Conservation (phyloP, 2,113 vertebrate species). For the Myotis davidii region DNA sequence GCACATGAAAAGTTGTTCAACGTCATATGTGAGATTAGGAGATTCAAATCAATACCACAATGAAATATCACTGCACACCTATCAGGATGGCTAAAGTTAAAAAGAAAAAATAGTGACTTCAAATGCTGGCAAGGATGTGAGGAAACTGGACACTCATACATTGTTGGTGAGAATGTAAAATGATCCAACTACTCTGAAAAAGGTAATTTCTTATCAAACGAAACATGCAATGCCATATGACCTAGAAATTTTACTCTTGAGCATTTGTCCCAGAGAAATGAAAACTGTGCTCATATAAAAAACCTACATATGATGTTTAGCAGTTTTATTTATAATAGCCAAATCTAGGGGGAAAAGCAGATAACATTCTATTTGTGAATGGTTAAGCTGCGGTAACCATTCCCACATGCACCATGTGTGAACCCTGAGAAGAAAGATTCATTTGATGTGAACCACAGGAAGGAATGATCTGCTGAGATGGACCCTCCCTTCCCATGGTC, state of each 20-base stretch:
- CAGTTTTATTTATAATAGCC: background rate
- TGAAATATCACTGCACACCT: background rate
- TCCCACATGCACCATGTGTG: background rate
- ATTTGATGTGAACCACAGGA: background rate
- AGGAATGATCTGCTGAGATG: background rate
- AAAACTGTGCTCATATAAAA: background rate
- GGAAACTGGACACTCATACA: background rate
- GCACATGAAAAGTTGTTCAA: background rate
- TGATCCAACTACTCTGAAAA: background rate
- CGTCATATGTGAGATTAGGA: background rate
- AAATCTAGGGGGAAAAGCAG: too few relatives aligned
- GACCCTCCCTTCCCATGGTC: background rate
- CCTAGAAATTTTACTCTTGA: background rate
- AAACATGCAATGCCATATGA: background rate
- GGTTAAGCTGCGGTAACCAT: background rate
- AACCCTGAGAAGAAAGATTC: background rate
- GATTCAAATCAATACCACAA: background rate
- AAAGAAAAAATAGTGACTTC: background rate
- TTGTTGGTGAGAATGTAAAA: background rate
- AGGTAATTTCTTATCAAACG: background rate
- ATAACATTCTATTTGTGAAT: background rate
- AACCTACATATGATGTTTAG: background rate
- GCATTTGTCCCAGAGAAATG: background rate
- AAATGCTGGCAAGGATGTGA: background rate
- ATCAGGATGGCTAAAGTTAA: background rate